Evolutionary conservation across 2,797 vertebrate species (phyloP), one percentile per base, ranked within the genome.

Genomic region (Chelmon rostratus): DNA sequence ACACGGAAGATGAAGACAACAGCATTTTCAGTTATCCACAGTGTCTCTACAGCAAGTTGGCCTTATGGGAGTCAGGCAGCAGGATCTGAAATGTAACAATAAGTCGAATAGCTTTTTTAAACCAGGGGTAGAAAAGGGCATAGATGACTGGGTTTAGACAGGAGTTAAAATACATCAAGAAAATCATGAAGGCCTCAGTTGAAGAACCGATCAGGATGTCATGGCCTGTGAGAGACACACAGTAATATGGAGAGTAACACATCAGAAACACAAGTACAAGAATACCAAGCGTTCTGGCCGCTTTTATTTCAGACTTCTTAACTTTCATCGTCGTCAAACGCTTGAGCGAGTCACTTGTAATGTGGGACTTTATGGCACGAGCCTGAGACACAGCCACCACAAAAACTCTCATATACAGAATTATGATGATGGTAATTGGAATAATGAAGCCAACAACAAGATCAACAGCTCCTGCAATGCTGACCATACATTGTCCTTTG

Each of bases 131-230:
- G 25, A 50, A 77, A 23, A 77, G 69, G 1, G 69, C 70, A 31
- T 85, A 78, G 13, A 78, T 78, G 16, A 75, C 5, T 0, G 75
- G 79, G 52, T 85, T 85, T 13, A 85, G n/a, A 62, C 81, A 87
- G 13, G 89, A 91, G 70, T 90, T 91, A 3, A 77, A 76, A 25
- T 78, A 89, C 1, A 86, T 7, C 4, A 92, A 4, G 53, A 67
- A 89, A 9, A 56, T 42, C 37, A 70, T 54, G 1, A 33, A 66
- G 8, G 37, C 25, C 8, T 40, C 47, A 16, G 37, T 58, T 3
- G 25, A 47, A 35, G 12, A 15, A 4, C 11, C 23, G 21, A 21
- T 19, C 18, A 31, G 23, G 1, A 11, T 21, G 21, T 72, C 38
- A 12, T 73, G 50, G 2, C 38, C 21, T 37, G 13, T 37, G 18